Evolutionary conservation across 2,888 invertebrate genomes (phyloP), one percentile per base, ranked within the genome.

Genomic region (Drosophila koepferae): DNA sequence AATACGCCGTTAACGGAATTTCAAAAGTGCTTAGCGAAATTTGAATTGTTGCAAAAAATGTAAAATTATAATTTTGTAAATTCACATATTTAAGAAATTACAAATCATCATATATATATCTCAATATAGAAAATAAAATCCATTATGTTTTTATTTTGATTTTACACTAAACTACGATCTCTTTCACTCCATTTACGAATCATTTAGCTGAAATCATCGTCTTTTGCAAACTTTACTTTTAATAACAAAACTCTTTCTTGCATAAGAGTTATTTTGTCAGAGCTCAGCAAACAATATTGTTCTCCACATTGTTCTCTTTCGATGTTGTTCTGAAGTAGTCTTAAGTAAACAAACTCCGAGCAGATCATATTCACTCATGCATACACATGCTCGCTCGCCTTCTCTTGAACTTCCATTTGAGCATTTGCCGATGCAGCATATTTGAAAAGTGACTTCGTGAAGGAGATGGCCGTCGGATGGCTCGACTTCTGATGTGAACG

Each of bases 361-460:
- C 23, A 28, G 36, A 44, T 53, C 43, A n/a, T n/a, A 20, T 31
- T 31, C 41, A 10, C 7, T n/a, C 28, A 40, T 12, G 18, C 34
- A n/a, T 43, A 4, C 16, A 7, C 36, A 6, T 49, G 8, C 36
- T 34, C 31, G 4, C 12, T 34, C 18, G 16, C 12, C 14, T 53
- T 53, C 53, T 51, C 20, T 51, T 40, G 36, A 23, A 51, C 51
- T 61, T 61, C 10, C 23, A 61, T 3, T 38, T 40, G 7, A 31
- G 16, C 31, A 65, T 51, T 38, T 65, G 65, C 36, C 2, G 31
- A 53, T 12, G 9, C 65, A 64, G 51, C 64, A 43, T 41, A 49
- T 64, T 49, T 43, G 1, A 5, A n/a, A 41, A 8, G 3, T 8
- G n/a, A 8, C 4, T 7, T 58, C 44, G 7, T 2, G 9, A 34